These are phyloP conservation scores for Gorsachius magnificus DNA, from an alignment of 2,797 vertebrate species.

Conservation along the genomic window DNA sequence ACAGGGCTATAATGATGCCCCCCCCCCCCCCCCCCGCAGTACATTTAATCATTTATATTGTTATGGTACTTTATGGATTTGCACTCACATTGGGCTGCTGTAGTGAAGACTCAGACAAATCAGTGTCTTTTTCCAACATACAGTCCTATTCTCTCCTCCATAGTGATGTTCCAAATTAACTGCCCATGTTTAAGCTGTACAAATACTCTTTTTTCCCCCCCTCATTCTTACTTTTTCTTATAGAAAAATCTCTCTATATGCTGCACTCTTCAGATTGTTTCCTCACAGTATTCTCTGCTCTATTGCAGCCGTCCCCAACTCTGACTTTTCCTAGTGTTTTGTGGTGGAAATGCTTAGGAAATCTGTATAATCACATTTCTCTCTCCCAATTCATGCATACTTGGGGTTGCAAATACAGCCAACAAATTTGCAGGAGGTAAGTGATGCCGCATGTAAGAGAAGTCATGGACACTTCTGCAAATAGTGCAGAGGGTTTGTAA, in stretches of 20 bases:
- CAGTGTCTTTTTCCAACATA: neutral
- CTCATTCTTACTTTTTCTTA: neutral
- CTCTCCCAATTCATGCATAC: neutral
- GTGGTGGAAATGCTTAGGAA: neutral
- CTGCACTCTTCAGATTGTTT: neutral
- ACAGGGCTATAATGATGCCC: fast-evolving
- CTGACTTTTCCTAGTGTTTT: neutral
- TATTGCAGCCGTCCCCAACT: neutral
- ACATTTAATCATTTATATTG: neutral
- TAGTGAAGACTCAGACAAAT: neutral
- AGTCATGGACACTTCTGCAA: neutral
- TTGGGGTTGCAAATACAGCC: neutral
- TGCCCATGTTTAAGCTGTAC: neutral
- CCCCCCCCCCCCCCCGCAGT: neutral
- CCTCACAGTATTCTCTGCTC: neutral
- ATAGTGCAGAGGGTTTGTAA: neutral
- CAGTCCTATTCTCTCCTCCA: neutral
- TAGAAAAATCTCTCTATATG: neutral
- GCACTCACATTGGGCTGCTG: neutral
- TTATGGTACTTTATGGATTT: neutral
- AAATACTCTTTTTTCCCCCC: neutral
- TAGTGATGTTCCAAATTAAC: neutral
- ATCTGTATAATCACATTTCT: neutral
- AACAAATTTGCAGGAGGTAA: neutral
- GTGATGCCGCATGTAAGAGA: neutral